Evolutionary conservation across 2,113 vertebrate species (phyloP).

Genomic region (Phylloscopus whistleri): DNA sequence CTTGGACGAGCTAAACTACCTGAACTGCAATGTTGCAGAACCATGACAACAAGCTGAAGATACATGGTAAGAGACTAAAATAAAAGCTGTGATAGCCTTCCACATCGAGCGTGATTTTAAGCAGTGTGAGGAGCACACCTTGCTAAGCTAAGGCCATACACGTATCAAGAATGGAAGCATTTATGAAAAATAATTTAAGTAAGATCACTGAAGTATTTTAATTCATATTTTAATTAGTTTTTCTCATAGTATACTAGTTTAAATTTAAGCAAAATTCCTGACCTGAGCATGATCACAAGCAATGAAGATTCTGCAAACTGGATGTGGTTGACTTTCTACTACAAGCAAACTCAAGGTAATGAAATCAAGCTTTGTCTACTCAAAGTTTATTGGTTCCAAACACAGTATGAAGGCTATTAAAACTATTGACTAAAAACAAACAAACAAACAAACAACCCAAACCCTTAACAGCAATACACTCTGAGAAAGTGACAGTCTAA

Average conservation of each 20-base stretch:
- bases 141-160: background rate
- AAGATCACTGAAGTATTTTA: background rate
- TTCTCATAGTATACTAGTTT: background rate
- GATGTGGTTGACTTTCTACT: background rate
- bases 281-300: background rate
- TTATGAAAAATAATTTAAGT: background rate
- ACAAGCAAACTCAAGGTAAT: background rate
- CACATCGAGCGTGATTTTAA: background rate
- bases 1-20: background rate
- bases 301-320: background rate
- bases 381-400: background rate
- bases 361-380: background rate
- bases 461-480: background rate
- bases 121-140: background rate
- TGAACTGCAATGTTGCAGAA: background rate
- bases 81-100: background rate
- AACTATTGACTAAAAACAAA: background rate
- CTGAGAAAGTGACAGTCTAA: background rate
- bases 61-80: background rate
- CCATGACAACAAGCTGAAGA: background rate
- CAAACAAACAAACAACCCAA: background rate
- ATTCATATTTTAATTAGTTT: accelerated
- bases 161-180: background rate
- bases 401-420: background rate
- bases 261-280: background rate